These are phyloP conservation scores for Schizothorax lantsangensis DNA, from an alignment of 2,797 vertebrate genomes.

Conservation along the genomic window DNA sequence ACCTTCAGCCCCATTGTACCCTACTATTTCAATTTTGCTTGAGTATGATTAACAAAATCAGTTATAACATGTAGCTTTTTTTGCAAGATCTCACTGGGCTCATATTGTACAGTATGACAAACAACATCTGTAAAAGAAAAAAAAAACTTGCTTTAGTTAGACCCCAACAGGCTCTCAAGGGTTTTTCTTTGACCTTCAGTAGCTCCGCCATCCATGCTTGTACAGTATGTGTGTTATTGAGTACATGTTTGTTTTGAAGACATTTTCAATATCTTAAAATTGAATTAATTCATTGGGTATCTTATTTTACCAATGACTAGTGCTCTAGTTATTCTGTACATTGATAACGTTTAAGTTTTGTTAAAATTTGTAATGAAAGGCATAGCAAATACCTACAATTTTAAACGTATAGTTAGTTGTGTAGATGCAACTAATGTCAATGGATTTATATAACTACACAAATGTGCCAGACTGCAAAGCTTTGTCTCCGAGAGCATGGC, in stretches of 20 bases:
- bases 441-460: slow-evolving; percentile 1
- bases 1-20: background rate
- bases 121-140: background rate
- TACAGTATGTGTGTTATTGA: background rate
- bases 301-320: background rate
- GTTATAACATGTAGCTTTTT: background rate
- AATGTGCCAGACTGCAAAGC: slow-evolving; percentile 15
- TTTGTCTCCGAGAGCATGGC: slow-evolving; percentile 48
- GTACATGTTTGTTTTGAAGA: background rate
- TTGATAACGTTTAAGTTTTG: background rate
- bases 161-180: background rate
- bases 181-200: background rate
- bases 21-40: background rate
- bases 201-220: background rate
- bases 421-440: background rate
- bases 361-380: background rate
- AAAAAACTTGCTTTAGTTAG: background rate
- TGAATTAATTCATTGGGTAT: background rate
- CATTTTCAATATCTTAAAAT: background rate
- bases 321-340: background rate
- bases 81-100: slow-evolving; percentile 1
- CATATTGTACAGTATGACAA: background rate
- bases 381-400: background rate
- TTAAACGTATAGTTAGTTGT: background rate
- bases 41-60: background rate